Evolutionary conservation across 2,113 vertebrate species (phyloP).

Genomic region (Chamaetylas fuelleborni): DNA sequence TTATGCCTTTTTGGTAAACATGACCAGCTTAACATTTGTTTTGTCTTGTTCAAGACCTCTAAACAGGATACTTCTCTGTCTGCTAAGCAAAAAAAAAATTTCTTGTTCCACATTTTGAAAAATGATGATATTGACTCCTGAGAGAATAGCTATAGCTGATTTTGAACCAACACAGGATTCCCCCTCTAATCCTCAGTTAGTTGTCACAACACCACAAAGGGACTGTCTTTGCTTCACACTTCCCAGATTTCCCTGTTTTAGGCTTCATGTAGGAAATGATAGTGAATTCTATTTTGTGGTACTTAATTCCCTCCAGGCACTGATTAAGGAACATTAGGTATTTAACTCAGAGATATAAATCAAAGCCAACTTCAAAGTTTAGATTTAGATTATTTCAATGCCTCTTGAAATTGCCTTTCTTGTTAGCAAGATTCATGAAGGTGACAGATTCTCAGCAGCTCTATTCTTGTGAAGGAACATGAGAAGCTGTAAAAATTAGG

Average conservation of each 20-base stretch:
- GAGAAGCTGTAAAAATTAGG: neutral
- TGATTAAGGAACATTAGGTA: neutral
- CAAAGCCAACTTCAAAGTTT: neutral
- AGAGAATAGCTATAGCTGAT: neutral
- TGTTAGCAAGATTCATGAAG: neutral
- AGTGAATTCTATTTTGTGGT: neutral
- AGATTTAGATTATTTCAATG: neutral
- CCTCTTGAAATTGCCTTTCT: neutral
- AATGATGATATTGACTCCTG: neutral
- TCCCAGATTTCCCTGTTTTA: neutral
- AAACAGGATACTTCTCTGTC: neutral
- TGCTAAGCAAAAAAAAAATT: neutral
- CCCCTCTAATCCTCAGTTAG: neutral
- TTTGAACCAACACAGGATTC: neutral
- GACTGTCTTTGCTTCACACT: neutral
- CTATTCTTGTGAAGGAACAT: neutral
- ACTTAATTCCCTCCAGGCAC: neutral
- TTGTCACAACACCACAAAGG: neutral
- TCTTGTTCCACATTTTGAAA: neutral
- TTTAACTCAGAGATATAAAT: neutral
- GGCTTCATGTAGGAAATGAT: neutral
- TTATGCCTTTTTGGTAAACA: neutral
- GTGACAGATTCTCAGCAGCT: neutral
- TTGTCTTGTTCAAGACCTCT: neutral
- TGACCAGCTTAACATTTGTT: neutral